These are phyloP conservation scores for Sinosuthora webbiana DNA, from an alignment of 2,113 vertebrate genomes.

Conservation along the genomic window DNA sequence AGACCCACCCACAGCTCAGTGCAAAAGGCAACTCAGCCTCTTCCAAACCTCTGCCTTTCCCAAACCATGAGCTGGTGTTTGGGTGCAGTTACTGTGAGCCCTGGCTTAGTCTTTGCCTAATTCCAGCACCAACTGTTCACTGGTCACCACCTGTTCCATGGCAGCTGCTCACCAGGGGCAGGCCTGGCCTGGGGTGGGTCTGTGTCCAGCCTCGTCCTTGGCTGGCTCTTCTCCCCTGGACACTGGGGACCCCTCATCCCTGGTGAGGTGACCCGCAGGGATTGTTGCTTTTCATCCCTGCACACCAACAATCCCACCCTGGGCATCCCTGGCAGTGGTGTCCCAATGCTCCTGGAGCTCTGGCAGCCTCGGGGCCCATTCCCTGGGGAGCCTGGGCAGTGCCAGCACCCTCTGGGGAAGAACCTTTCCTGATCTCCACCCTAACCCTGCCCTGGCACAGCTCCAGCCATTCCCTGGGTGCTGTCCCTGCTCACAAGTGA, in stretches of 20 bases:
- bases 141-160: background rate
- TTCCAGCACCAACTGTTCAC: background rate
- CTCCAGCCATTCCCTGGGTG: background rate
- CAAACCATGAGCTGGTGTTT: background rate
- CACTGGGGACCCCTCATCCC: background rate
- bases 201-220: background rate
- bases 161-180: background rate
- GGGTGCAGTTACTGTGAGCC: background rate
- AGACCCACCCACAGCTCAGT: background rate
- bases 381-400: background rate
- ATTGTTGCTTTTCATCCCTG: background rate
- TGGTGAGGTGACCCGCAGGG: background rate
- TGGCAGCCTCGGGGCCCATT: background rate
- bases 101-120: background rate
- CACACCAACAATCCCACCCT: accelerated
- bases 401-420: background rate
- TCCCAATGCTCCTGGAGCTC: background rate
- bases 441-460: accelerated
- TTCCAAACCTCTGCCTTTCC: background rate
- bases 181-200: background rate
- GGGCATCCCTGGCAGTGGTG: accelerated
- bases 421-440: accelerated
- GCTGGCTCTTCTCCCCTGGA: background rate
- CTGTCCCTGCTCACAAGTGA: background rate
- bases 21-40: background rate